phyloP scores from a whole-genome alignment of 2,797 vertebrate species.

The Heterohyrax brucei region DNA sequence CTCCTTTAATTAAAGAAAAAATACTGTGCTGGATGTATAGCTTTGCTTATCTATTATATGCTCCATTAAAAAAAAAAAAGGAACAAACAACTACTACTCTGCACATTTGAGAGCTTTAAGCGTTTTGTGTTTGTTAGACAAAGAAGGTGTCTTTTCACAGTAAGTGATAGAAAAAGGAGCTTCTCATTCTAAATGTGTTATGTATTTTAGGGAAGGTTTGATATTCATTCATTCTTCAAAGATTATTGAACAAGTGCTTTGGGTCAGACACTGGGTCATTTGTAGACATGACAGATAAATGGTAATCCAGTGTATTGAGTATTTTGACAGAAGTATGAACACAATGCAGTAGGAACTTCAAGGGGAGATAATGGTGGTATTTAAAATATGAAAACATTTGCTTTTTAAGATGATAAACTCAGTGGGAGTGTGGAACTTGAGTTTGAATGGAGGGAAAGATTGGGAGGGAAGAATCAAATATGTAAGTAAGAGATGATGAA shows the following conservation, averaged over 20 bases:
- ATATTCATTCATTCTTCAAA: slow-evolving; percentile 50
- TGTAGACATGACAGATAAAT: not conserved
- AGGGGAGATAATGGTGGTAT: not conserved
- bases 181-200: not conserved
- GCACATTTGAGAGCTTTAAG: slow-evolving; percentile 35
- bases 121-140: slow-evolving; percentile 25
- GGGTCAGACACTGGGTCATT: not conserved
- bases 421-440: not conserved
- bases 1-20: slow-evolving; percentile 41
- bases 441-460: not conserved
- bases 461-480: slow-evolving; percentile 2
- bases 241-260: not conserved
- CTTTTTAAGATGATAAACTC: not conserved
- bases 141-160: slow-evolving; percentile 51
- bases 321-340: slow-evolving; percentile 17
- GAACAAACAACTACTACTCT: not conserved
- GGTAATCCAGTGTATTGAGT: not conserved
- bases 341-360: not conserved
- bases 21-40: not conserved
- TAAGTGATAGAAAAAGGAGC: not conserved
- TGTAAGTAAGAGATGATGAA: not conserved
- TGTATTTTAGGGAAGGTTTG: slow-evolving; percentile 32
- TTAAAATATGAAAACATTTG: slow-evolving; percentile 31
- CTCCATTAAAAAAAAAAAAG: slow-evolving; percentile 37
- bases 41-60: slow-evolving; percentile 12